Base-by-base conservation (phyloP, 2,888 invertebrate species). In the Ypsolopha sequella region DNA sequence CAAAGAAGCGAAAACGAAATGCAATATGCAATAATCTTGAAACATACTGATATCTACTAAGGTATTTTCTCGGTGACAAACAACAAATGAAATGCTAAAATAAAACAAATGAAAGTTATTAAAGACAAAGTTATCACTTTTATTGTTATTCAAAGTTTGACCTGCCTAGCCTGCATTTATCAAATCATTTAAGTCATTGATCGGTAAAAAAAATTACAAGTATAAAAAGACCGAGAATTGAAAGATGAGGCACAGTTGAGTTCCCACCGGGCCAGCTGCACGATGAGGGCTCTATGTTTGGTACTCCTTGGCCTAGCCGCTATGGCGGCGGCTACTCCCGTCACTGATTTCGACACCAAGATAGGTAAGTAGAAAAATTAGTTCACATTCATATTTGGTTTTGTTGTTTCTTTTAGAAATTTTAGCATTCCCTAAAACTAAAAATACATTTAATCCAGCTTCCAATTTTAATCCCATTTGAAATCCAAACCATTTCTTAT, bases 291-390 rank as follows among this genome's bases (percentile, higher is more conserved):
- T 58, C 60, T 71, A 50, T 60, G 71, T 51, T 56, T 76, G 58
- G 56, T 80, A 51, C 57, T 76, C 10, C 59, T 77, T 52, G 76
- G 79, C 69, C 66, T 82, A 57, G 76, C 74, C 67, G 74, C 73
- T 43, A 51, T 70, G 62, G 76, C 79, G 62, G 59, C 73, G 64
- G 82, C 80, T 55, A 68, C 70, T 44, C 73, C 76, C 48, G 70
- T 72, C n/a, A 54, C 65, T 39, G 79, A 74, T 14, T 9, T 36
- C 4, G 78, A 76, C 50, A 65, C 55, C n/a, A 63, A 55, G 33
- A 55, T 75, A 38, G 65, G 80, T 79, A 67, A 75, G 72, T 48
- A 44, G 24, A 43, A 8, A 50, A 38, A 2, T 33, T 11, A 48
- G 14, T 43, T 8, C 8, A 39, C 8, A 14, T 24, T 39, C 9